These are phyloP conservation scores for Nomada lathburiana DNA, from an alignment of 2,888 invertebrate genomes.

Conservation along the genomic window DNA sequence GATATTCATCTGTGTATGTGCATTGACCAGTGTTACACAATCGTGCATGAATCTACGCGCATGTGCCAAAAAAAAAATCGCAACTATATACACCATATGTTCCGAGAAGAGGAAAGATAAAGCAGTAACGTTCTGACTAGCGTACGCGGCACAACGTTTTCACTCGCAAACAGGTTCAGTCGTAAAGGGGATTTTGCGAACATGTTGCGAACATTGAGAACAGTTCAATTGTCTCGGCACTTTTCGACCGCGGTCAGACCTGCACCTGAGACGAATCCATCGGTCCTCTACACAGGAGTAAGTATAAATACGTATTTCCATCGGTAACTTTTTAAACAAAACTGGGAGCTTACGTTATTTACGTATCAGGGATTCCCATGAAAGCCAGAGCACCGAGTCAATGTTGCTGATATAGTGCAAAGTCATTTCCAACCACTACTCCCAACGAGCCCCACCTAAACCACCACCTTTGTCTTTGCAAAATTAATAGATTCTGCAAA, in stretches of 20 bases:
- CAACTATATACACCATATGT: too few relatives aligned
- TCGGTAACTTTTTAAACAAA: too few relatives aligned
- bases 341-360: too few relatives aligned
- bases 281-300: constrained; percentile 90
- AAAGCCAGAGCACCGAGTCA: too few relatives aligned
- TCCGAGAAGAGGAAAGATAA: too few relatives aligned
- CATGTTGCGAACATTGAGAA: constrained; percentile 74
- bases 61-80: background rate
- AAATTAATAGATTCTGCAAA: too few relatives aligned
- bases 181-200: background rate
- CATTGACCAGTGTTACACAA: too few relatives aligned
- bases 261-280: constrained; percentile 89
- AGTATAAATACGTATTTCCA: constrained; percentile 24
- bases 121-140: background rate
- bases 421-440: too few relatives aligned
- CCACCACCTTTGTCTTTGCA: too few relatives aligned
- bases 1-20: background rate
- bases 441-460: too few relatives aligned
- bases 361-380: too few relatives aligned
- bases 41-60: background rate
- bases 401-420: too few relatives aligned
- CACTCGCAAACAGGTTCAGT: background rate
- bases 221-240: constrained; percentile 61
- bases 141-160: accelerated
- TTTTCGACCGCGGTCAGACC: constrained; percentile 85